Conservation (phyloP, 2,888 invertebrate genomes). For the Trissoscelio sp. region DNA sequence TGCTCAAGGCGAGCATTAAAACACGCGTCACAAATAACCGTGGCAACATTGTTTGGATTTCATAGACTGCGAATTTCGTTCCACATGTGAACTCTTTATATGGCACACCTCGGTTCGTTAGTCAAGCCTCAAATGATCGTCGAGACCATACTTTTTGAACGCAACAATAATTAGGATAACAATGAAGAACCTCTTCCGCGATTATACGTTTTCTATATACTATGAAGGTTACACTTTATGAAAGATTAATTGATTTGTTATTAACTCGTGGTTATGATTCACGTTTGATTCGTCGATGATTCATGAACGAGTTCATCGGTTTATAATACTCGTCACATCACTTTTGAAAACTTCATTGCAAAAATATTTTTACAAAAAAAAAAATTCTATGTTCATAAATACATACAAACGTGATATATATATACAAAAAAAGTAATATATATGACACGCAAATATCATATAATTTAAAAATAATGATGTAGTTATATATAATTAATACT, state of each 20-base stretch:
- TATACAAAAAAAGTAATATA: too few species aligned
- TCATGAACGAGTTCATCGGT: not conserved
- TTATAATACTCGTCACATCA: constrained; percentile 12
- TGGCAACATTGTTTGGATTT: constrained; percentile 32
- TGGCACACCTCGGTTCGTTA: constrained; percentile 34
- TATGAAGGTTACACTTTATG: constrained; percentile 17
- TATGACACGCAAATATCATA: too few species aligned
- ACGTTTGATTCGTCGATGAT: not conserved
- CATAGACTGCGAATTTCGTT: constrained; percentile 47
- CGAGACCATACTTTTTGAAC: not conserved
- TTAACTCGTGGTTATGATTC: constrained; percentile 15
- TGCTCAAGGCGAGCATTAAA: constrained; percentile 36
- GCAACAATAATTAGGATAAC: constrained; percentile 18
- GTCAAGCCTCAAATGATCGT: constrained; percentile 28
- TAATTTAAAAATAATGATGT: too few species aligned
- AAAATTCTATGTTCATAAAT: too few species aligned
- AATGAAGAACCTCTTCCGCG: not conserved
- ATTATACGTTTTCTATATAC: not conserved
- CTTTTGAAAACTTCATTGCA: not conserved
- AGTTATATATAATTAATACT: too few species aligned
- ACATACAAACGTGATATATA: too few species aligned
- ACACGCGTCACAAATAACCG: constrained; percentile 5
- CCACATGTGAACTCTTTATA: constrained; percentile 33
- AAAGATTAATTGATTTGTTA: constrained; percentile 31
- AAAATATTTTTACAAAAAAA: too few species aligned